These are phyloP conservation scores for Oophaga pumilio DNA, from an alignment of 2,113 vertebrate species.

Conservation along the genomic window DNA sequence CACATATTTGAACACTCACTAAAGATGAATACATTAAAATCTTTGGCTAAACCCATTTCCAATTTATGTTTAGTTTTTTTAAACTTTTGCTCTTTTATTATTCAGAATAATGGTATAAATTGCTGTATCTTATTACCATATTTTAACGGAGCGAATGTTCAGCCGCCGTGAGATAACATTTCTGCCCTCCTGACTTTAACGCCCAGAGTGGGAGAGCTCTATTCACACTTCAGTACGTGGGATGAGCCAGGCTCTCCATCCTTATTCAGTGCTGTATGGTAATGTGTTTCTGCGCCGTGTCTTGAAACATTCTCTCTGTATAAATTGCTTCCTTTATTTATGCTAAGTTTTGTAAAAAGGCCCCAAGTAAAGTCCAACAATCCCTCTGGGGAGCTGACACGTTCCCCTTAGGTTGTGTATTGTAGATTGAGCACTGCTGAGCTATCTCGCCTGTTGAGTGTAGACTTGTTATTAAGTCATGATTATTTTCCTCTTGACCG, in stretches of 20 bases:
- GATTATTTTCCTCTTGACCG: not conserved
- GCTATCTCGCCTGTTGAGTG: not conserved
- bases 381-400: constrained; percentile 73
- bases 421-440: constrained; percentile 61
- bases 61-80: not conserved
- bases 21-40: not conserved
- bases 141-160: constrained; percentile 3
- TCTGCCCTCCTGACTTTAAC: not conserved
- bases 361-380: constrained; percentile 74
- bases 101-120: not conserved
- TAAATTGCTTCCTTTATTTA: constrained; percentile 65
- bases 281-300: not conserved
- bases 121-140: not conserved
- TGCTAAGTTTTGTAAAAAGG: constrained; percentile 65
- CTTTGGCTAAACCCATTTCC: not conserved
- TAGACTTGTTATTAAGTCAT: constrained; percentile 2
- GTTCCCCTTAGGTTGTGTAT: constrained; percentile 64
- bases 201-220: not conserved
- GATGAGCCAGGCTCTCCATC: not conserved
- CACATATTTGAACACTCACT: too few relatives aligned
- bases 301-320: constrained; percentile 1
- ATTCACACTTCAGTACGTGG: not conserved
- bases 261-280: not conserved
- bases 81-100: not conserved
- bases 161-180: constrained; percentile 6